Evolutionary conservation across 2,113 vertebrate species (phyloP), one percentile per base, ranked within the genome.

Genomic region (Thinocorus orbignyianus): DNA sequence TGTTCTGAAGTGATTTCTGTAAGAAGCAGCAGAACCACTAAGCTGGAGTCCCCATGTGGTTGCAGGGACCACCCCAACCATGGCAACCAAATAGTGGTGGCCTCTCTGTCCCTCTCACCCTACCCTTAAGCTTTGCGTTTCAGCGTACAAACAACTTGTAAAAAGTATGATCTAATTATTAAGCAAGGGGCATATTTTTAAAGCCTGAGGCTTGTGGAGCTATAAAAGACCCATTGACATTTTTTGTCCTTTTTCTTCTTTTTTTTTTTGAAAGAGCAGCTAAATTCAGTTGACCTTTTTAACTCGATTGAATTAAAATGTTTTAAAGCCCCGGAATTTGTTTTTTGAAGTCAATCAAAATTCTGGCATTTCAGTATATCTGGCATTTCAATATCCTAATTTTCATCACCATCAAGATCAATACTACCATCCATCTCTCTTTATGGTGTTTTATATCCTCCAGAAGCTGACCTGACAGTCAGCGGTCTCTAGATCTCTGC

Each of bases 201-300:
- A 87, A 84, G 31, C 22, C 39, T 68, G 52, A 55, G 37, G n/a
- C 39, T 81, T 81, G 48, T 24, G 17, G 17, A 62, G 11, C 5
- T 76, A 49, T 57, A n/a, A 89, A 77, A 83, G 31, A 88, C 35
- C 55, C 24, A 58, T 23, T 86, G 82, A 77, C 71, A 52, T 80
- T 94, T 93, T 91, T 89, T 68, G 42, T 62, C 48, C 5, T 46
- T 89, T 81, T 73, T 33, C 11, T 46, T 49, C 18, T 37, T 85
- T 70, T 46, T 49, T 46, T 37, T 85, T 70, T 58, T 18, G 35
- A 35, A 92, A 93, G n/a, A 82, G 6, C 92, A 88, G 25, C 42
- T 91, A 41, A 91, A 68, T 80, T 90, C 73, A 80, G 5, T 61
- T 96, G 89, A 92, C 93, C 88, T 97, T 96, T 92, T 71, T 64